Percentiles rank a stretch among this genome's conserved stretches.
These are phyloP conservation scores for Miniopterus natalensis DNA, from an alignment of 2,113 vertebrate species.

Conservation along the genomic window DNA sequence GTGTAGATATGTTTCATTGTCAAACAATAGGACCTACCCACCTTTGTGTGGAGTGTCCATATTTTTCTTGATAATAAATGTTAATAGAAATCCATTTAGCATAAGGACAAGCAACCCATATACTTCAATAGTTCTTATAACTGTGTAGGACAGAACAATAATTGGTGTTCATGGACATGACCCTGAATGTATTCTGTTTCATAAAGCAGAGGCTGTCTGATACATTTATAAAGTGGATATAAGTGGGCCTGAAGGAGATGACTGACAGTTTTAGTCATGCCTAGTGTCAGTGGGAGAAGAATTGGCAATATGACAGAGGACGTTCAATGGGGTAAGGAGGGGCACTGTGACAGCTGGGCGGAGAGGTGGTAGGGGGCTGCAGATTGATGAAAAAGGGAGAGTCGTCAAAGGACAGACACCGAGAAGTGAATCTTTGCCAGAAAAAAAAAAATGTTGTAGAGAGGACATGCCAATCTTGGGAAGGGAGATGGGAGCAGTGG, in stretches of 20 bases:
- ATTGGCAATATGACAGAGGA: conserved; percentile 64
- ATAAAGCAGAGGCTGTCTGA: conserved; percentile 62
- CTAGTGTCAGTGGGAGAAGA: conserved; percentile 56
- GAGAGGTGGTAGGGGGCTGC: not conserved
- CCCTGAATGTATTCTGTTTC: conserved; percentile 58
- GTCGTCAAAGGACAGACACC: not conserved
- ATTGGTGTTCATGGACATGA: conserved; percentile 57
- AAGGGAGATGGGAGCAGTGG: not conserved
- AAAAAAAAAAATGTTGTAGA: not conserved
- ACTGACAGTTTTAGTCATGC: conserved; percentile 75
- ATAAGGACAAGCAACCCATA: conserved; percentile 26
- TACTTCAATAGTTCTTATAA: not conserved
- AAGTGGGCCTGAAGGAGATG: conserved; percentile 66
- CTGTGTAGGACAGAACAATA: conserved; percentile 47
- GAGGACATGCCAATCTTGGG: not conserved
- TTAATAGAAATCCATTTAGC: conserved; percentile 53
- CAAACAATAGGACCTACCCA: not conserved
- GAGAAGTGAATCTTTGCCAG: not conserved
- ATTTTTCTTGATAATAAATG: conserved; percentile 50
- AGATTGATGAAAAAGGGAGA: conserved; percentile 26
- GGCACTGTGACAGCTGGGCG: conserved; percentile 31
- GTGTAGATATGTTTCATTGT: conserved; percentile 16
- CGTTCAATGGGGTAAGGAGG: not conserved
- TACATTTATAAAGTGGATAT: conserved; percentile 22
- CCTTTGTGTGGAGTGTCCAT: conserved; percentile 1